phyloP scores from a whole-genome alignment of 2,113 vertebrate genomes.

The Hiodon alosoides region DNA sequence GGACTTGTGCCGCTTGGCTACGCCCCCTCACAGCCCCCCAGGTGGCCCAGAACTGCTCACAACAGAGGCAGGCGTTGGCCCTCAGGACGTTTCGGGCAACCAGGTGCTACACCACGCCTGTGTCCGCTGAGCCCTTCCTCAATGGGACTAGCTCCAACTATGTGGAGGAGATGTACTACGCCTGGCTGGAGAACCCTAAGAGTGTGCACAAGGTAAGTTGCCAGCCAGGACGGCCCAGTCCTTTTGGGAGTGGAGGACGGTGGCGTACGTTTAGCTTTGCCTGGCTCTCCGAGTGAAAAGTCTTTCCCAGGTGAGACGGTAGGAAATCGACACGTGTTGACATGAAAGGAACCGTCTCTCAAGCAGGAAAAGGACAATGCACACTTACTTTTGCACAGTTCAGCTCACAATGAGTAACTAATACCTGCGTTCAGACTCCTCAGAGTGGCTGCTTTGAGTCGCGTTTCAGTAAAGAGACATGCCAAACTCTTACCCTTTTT shows the following conservation, averaged over 20 bases:
- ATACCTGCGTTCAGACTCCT: too few relatives aligned
- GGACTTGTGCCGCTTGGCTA: constrained; percentile 78
- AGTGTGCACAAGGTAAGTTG: constrained; percentile 90
- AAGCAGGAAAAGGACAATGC: too few relatives aligned
- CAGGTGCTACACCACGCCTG: constrained; percentile 66
- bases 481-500: too few relatives aligned
- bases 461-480: too few relatives aligned
- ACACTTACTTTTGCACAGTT: too few relatives aligned
- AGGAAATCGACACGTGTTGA: too few relatives aligned
- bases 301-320: too few relatives aligned
- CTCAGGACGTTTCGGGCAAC: constrained; percentile 71
- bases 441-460: too few relatives aligned
- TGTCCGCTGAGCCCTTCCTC: constrained; percentile 81
- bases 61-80: constrained; percentile 49
- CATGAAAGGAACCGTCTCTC: too few relatives aligned
- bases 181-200: constrained; percentile 90
- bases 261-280: not conserved
- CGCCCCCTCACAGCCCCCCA: constrained; percentile 74
- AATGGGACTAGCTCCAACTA: constrained; percentile 91
- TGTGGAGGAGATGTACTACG: constrained; percentile 92
- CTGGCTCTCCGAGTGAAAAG: not conserved
- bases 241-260: too few relatives aligned
- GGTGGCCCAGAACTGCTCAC: constrained; percentile 64
- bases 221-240: too few relatives aligned
- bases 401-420: too few relatives aligned